Percentiles rank a stretch among this genome's conserved stretches.
phyloP scores from a whole-genome alignment of 1,140 invertebrate species.

The Akabosia matsudoensis region DNA sequence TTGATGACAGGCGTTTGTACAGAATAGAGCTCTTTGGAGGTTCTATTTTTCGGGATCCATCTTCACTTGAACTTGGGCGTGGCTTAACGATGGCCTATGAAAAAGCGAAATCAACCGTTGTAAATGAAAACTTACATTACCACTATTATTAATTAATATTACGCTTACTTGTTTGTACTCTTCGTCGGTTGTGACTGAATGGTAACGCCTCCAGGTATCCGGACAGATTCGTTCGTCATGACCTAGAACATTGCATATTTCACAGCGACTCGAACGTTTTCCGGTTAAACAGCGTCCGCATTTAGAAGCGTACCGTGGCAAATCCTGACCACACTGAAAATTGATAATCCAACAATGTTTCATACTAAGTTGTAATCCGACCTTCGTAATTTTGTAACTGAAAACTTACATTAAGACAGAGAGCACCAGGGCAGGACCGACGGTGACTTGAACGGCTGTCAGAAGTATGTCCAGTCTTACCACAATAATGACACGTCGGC shows the following conservation, averaged over 20 bases:
- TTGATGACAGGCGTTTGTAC: neutral
- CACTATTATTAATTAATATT: too few species aligned
- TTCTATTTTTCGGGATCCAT: neutral
- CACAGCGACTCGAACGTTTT: neutral
- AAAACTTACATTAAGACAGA: constrained; percentile 7
- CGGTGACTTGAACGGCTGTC: neutral
- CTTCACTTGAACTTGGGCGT: neutral
- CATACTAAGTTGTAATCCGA: too few species aligned
- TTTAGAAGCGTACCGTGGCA: neutral
- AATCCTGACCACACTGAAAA: neutral
- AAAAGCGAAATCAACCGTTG: too few species aligned
- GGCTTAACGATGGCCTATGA: neutral
- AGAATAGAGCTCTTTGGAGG: neutral
- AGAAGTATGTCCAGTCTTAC: neutral
- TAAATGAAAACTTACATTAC: too few species aligned
- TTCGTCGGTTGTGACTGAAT: neutral
- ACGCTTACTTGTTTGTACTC: neutral
- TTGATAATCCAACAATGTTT: too few species aligned
- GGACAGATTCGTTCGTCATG: neutral
- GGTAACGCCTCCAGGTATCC: neutral
- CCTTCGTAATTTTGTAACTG: too few species aligned
- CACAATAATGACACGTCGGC: neutral
- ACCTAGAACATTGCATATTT: neutral
- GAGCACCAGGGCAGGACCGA: neutral
- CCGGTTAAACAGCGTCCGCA: neutral